Conservation (phyloP, 2,113 vertebrate species). For the Perognathus longimembris region DNA sequence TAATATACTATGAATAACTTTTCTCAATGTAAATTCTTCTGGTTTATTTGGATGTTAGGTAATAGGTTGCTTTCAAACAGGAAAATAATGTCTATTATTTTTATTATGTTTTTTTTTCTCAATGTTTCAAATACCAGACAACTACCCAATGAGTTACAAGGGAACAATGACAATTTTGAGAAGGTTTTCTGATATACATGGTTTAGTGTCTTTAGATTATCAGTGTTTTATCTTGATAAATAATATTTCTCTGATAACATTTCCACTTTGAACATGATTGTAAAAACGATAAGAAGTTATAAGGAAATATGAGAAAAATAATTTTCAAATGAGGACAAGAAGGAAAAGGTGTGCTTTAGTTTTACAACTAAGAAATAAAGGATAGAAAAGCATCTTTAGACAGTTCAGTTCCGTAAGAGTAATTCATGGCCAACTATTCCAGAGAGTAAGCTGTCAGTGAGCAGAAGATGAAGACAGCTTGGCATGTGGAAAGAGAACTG, state of each 20-base stretch:
- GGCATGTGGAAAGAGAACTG: conserved; percentile 67
- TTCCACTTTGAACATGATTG: conserved; percentile 29
- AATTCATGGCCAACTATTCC: conserved; percentile 81
- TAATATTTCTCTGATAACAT: conserved; percentile 35
- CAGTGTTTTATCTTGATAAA: not conserved
- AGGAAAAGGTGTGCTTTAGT: conserved; percentile 70
- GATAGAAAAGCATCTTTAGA: conserved; percentile 75
- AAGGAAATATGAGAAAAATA: conserved; percentile 54
- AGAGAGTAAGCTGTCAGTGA: conserved; percentile 81
- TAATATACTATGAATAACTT: not conserved
- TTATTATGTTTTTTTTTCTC: not conserved
- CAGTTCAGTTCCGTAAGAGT: conserved; percentile 76
- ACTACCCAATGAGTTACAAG: not conserved
- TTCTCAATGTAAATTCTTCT: not conserved
- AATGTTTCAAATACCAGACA: not conserved
- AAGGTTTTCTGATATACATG: not conserved
- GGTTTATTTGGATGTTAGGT: not conserved
- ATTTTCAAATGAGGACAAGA: conserved; percentile 55
- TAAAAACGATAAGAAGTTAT: conserved; percentile 75
- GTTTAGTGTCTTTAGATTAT: not conserved
- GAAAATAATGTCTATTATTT: conserved; percentile 10
- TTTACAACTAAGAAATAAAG: conserved; percentile 73
- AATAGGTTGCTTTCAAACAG: not conserved
- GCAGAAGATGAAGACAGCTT: conserved; percentile 69
- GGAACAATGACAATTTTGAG: not conserved